These are phyloP conservation scores for Microcebus lehilahytsara DNA, from an alignment of 2,113 vertebrate species.

Conservation along the genomic window DNA sequence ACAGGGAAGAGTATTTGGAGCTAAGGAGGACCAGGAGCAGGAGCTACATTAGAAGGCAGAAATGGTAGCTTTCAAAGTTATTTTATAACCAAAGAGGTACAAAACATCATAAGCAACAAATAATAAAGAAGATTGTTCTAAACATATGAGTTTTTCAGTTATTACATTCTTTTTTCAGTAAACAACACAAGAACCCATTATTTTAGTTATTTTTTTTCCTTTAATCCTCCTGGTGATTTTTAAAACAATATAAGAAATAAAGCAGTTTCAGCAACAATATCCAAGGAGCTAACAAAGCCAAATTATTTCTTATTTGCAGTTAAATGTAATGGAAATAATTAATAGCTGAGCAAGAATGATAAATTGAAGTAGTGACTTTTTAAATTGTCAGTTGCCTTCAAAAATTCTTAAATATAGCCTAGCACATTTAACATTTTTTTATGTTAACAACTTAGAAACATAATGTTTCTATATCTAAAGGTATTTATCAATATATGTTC, in stretches of 20 bases:
- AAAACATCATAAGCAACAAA: not conserved
- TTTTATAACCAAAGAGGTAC: not conserved
- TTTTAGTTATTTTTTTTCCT: not conserved
- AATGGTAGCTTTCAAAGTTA: not conserved
- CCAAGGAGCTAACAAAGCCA: not conserved
- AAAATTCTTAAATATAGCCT: not conserved
- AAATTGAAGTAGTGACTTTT: not conserved
- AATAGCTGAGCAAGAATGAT: conserved; percentile 27
- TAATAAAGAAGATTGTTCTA: not conserved
- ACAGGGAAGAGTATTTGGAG: not conserved
- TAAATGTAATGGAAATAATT: not conserved
- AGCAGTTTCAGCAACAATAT: not conserved
- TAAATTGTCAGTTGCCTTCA: not conserved
- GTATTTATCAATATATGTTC: not conserved
- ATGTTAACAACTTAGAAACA: not conserved
- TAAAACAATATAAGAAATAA: not conserved
- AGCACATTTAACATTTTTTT: not conserved
- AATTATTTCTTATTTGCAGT: not conserved
- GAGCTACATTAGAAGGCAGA: not conserved
- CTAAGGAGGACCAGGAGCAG: not conserved
- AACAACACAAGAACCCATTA: not conserved
- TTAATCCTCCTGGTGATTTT: not conserved
- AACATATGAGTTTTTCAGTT: not conserved
- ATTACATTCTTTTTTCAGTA: not conserved
- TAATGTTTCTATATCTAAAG: not conserved